Conservation (phyloP, 2,113 vertebrate species). For the Myocastor coypus region DNA sequence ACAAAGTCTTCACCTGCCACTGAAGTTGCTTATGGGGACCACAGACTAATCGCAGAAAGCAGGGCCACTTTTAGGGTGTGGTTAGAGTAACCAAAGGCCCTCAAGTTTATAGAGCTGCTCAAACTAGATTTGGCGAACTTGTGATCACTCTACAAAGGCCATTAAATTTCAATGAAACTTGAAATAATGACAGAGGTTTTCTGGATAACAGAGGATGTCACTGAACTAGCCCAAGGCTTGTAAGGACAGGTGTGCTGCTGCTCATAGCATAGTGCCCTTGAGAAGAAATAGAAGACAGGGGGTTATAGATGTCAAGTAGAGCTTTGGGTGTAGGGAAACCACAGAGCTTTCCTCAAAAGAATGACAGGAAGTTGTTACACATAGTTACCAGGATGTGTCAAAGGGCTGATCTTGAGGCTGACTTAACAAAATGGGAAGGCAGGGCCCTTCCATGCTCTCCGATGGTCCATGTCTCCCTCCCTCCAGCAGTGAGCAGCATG, state of each 20-base stretch:
- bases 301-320: neutral
- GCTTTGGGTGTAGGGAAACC: neutral
- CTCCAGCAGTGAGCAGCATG: too few species aligned
- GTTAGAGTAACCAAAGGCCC: neutral
- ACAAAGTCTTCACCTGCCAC: too few species aligned
- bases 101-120: neutral
- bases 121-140: neutral
- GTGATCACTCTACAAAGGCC: neutral
- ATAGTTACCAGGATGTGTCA: neutral
- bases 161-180: neutral
- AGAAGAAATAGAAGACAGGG: neutral
- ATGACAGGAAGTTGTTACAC: neutral
- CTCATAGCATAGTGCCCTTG: neutral
- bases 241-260: neutral
- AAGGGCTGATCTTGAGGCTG: neutral
- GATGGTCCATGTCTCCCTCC: neutral
- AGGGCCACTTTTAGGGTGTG: neutral
- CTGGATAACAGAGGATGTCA: neutral
- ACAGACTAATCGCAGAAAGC: neutral
- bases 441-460: neutral
- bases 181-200: neutral
- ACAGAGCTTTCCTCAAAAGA: neutral
- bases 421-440: neutral
- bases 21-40: neutral
- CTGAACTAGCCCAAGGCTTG: neutral